These are phyloP conservation scores for Cheilosia soror DNA, from an alignment of 2,888 invertebrate genomes.

Conservation along the genomic window DNA sequence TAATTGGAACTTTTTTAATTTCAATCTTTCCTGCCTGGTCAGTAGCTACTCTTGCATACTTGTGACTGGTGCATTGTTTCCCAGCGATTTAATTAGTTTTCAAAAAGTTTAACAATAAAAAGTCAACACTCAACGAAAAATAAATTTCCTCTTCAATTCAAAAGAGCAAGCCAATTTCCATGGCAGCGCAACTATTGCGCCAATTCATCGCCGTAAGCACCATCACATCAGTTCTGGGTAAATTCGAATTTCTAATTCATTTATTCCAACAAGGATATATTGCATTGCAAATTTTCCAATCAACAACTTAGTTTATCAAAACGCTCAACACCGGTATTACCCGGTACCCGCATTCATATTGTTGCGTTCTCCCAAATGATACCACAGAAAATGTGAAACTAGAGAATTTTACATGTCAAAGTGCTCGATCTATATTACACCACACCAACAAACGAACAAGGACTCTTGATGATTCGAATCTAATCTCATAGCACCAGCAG, in stretches of 20 bases:
- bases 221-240: neutral
- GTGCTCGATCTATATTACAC: conserved; percentile 7
- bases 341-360: neutral
- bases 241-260: conserved; percentile 28
- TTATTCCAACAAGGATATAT: conserved; percentile 11
- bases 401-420: conserved; percentile 33
- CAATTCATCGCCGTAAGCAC: neutral
- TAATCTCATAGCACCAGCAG: conserved; percentile 16
- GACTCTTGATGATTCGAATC: conserved; percentile 13
- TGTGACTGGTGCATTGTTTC: neutral
- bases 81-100: neutral
- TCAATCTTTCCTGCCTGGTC: too few species aligned
- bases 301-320: conserved; percentile 23
- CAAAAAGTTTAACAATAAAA: too few species aligned
- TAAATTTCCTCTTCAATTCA: neutral
- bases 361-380: conserved; percentile 14
- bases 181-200: neutral
- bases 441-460: neutral
- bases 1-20: too few species aligned
- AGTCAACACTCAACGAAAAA: neutral
- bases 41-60: too few species aligned
- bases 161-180: neutral
- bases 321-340: neutral
- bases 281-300: conserved; percentile 21
- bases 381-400: conserved; percentile 5